phyloP scores from a whole-genome alignment of 2,113 vertebrate genomes.

The Cryptomyrus ogoouensis region DNA sequence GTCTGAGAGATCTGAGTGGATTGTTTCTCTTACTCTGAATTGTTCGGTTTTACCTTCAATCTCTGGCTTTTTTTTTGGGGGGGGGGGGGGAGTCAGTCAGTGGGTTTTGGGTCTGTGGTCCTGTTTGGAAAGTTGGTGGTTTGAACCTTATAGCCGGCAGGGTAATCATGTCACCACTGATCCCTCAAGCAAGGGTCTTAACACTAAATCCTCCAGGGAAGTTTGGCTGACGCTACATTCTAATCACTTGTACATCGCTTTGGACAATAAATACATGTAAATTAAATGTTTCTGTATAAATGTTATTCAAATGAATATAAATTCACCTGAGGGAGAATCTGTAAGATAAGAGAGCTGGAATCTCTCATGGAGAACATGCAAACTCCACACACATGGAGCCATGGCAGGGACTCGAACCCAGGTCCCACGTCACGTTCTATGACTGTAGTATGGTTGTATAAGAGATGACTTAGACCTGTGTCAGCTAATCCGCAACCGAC shows the following conservation, averaged over 20 bases:
- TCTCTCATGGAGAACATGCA: not conserved
- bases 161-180: not conserved
- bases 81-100: not conserved
- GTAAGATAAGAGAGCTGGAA: not conserved
- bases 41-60: not conserved
- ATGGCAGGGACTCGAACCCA: not conserved
- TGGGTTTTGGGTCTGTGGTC: not conserved
- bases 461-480: not conserved
- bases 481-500: not conserved
- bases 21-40: not conserved
- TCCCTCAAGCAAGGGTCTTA: not conserved
- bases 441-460: not conserved
- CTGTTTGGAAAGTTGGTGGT: not conserved
- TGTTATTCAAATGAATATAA: too few species aligned
- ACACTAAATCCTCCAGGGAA: not conserved
- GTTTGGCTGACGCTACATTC: not conserved
- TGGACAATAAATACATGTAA: too few species aligned
- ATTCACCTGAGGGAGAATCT: not conserved
- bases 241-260: not conserved
- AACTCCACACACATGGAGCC: not conserved
- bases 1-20: not conserved
- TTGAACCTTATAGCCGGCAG: not conserved
- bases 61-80: not conserved
- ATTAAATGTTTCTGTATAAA: too few species aligned
- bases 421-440: not conserved